Conservation (phyloP, 2,888 invertebrate species). For the Acanthosepion pharaonis region DNA sequence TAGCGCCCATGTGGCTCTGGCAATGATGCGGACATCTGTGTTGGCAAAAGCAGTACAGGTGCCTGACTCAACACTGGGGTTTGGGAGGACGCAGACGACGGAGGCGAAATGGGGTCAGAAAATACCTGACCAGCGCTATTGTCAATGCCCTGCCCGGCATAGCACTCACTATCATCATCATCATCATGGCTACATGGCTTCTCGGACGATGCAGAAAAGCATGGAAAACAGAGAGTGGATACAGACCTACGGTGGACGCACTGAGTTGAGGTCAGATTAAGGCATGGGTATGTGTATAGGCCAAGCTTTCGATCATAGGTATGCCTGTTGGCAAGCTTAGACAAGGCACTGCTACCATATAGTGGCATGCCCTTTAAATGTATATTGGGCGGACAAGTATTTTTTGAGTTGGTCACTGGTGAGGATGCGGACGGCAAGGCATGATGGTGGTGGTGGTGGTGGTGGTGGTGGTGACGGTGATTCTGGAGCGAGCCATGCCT, state of each 20-base stretch:
- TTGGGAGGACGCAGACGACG: background rate
- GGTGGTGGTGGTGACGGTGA: background rate
- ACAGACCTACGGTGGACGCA: conserved; percentile 13
- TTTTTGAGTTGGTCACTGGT: background rate
- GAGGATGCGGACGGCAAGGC: background rate
- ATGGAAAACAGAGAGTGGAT: conserved; percentile 44
- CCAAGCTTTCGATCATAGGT: conserved; percentile 44
- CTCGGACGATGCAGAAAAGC: conserved; percentile 38
- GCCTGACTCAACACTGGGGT: background rate
- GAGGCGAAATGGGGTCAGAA: conserved; percentile 39
- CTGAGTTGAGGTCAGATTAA: background rate
- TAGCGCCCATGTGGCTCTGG: background rate
- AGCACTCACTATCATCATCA: background rate
- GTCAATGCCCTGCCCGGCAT: background rate
- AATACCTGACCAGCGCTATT: conserved; percentile 34
- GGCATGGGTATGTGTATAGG: conserved; percentile 40
- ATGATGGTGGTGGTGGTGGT: background rate
- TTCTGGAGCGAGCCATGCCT: conserved; percentile 14
- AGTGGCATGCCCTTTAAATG: background rate
- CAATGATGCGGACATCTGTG: background rate
- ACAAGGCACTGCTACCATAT: conserved; percentile 8
- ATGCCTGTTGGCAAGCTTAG: background rate
- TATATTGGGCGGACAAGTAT: conserved; percentile 36
- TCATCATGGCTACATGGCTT: conserved; percentile 41
- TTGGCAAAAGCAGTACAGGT: background rate